Percentiles rank a stretch among this genome's conserved stretches.
Evolutionary conservation across 1,140 invertebrate genomes (phyloP).

Genomic region (Trachymyrmex septentrionalis): DNA sequence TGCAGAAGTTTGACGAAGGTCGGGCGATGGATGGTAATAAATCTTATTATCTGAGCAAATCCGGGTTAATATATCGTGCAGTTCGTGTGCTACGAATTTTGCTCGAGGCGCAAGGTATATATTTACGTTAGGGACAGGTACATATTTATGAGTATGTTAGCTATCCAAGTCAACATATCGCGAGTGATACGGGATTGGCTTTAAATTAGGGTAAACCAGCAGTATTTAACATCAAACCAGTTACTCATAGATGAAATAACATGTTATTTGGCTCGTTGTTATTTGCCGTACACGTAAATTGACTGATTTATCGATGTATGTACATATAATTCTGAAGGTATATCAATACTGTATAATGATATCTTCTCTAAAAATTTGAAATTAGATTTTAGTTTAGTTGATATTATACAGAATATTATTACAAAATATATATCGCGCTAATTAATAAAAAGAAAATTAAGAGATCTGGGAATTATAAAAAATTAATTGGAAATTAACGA

Average conservation of each 20-base stretch:
- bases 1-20: conserved; percentile 69
- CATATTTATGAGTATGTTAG: conserved; percentile 63
- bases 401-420: conserved; percentile 20
- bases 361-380: conserved; percentile 5
- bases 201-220: conserved; percentile 47
- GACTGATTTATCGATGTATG: conserved; percentile 1
- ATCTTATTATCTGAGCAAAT: conserved; percentile 73
- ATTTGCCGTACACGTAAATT: neutral
- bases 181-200: conserved; percentile 32
- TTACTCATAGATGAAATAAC: conserved; percentile 30
- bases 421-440: neutral
- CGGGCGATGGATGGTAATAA: conserved; percentile 64
- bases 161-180: conserved; percentile 16
- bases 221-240: conserved; percentile 22
- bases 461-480: neutral
- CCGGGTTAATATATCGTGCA: conserved; percentile 56
- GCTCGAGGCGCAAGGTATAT: conserved; percentile 28
- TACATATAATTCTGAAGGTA: neutral
- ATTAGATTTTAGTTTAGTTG: neutral
- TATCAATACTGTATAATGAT: neutral
- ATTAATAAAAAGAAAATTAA: conserved; percentile 14
- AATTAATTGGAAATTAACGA: neutral
- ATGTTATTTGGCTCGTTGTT: conserved; percentile 32
- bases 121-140: conserved; percentile 25
- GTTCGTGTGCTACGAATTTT: conserved; percentile 54